Evolutionary conservation across 2,888 invertebrate genomes (phyloP).

Genomic region (Camponotus fellah): DNA sequence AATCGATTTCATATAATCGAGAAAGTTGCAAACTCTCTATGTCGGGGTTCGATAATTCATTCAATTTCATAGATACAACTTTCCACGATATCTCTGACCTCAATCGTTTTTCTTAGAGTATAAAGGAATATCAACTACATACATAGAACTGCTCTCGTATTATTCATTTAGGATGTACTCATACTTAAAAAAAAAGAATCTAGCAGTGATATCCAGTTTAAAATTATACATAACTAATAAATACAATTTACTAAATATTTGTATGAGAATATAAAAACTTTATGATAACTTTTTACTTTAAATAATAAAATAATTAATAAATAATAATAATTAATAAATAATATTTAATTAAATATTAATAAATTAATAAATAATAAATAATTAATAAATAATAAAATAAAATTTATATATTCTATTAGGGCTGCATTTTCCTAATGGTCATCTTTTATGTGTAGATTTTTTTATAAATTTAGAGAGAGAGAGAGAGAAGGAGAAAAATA

Average conservation of each 20-base stretch:
- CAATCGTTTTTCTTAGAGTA: conserved; percentile 10
- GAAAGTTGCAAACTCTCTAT: not conserved
- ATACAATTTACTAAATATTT: not conserved
- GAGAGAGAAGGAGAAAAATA: too few species aligned
- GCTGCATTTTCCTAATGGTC: not conserved
- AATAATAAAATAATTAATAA: not conserved
- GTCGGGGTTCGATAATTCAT: not conserved
- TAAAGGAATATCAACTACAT: not conserved
- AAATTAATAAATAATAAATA: too few species aligned
- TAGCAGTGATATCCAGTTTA: not conserved
- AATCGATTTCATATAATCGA: not conserved
- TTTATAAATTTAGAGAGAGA: not conserved
- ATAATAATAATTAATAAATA: too few species aligned
- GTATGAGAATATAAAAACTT: not conserved
- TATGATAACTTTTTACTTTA: not conserved
- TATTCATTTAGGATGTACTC: not conserved
- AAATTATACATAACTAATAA: not conserved
- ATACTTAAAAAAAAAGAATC: not conserved
- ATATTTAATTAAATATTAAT: too few species aligned
- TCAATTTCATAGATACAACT: conserved; percentile 23
- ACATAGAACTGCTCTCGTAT: not conserved
- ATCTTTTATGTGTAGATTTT: not conserved
- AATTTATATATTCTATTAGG: not conserved
- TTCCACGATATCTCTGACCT: not conserved
- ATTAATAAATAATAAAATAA: too few species aligned